Percentiles rank a stretch among this genome's conserved stretches.
Conservation (phyloP, 2,888 invertebrate species). For the Craniophora ligustri region DNA sequence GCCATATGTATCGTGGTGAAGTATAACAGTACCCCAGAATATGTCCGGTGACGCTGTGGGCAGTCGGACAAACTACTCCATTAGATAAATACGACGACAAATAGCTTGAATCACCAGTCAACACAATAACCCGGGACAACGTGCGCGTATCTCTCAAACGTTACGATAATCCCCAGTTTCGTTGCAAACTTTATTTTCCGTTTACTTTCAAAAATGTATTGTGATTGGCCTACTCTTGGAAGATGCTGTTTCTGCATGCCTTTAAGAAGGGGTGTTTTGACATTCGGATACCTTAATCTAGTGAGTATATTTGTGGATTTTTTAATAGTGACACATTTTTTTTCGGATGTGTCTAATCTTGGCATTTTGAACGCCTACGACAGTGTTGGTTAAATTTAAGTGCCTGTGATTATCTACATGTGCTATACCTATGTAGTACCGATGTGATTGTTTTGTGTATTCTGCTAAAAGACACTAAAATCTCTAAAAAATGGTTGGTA, state of each 20-base stretch:
- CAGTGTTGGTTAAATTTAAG: constrained; percentile 1
- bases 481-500: no score
- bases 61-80: constrained; percentile 31
- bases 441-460: no score
- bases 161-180: not conserved
- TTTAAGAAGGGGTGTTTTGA: constrained; percentile 71
- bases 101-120: constrained; percentile 49
- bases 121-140: constrained; percentile 24
- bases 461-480: no score
- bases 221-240: constrained; percentile 67
- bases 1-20: constrained; percentile 24
- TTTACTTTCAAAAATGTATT: constrained; percentile 76
- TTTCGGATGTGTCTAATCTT: constrained; percentile 27
- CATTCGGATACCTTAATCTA: constrained; percentile 74
- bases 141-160: constrained; percentile 30
- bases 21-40: constrained; percentile 42
- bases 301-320: constrained; percentile 63
- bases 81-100: constrained; percentile 45
- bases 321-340: constrained; percentile 18
- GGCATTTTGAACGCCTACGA: constrained; percentile 34
- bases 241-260: constrained; percentile 82
- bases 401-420: not conserved
- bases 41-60: constrained; percentile 54
- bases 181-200: no score
- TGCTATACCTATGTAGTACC: no score